Base-by-base conservation (phyloP, 2,888 invertebrate species). In the Metellina segmentata region DNA sequence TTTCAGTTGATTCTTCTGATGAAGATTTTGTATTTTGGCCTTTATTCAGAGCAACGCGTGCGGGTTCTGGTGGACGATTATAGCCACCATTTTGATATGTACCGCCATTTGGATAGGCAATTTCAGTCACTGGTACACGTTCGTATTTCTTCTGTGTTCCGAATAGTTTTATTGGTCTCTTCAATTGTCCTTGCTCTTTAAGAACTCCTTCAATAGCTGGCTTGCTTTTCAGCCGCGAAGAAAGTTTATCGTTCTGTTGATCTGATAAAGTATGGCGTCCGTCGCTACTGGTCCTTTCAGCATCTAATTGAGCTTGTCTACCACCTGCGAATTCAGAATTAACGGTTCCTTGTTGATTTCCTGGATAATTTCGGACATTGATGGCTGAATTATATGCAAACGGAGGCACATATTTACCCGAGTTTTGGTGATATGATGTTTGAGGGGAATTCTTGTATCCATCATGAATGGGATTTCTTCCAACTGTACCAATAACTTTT, bases 121-220 rank as follows among this genome's bases (percentile, higher is more conserved):
- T 70, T 9, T 82, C 70, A 6, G 16, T 53, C 53, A 74, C 61
- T 9, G 61, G 48, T 16, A 51, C 7, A 9, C 52, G 11, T 48
- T 78, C 19, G 78, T 52, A 52, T 52, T 85, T 75, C 70, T 51
- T 16, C 7, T 77, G 85, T 5, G 19, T n/a, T 48, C 69, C 19
- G 6, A 86, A 86, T 13, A 78, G n/a, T 70, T 48, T 49, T 9
- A 78, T n/a, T 51, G 51, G 20, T 13, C 20, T 70, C 7, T 20
- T 69, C 16, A 49, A 19, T 70, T 78, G 51, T 70, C 69, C 85
- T 51, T 49, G 7, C 19, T 85, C n/a, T 7, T 61, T 75, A 9
- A 75, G 6, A 11, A 19, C 16, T 61, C 13, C 11, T 11, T 11
- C 11, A 11, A 16, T 16, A 61, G 61, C 61, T 61, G 61, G 9